Percentiles rank a stretch among this genome's conserved stretches.
Evolutionary conservation across 2,797 vertebrate genomes (phyloP).

Genomic region (Syngnathus rostellatus): DNA sequence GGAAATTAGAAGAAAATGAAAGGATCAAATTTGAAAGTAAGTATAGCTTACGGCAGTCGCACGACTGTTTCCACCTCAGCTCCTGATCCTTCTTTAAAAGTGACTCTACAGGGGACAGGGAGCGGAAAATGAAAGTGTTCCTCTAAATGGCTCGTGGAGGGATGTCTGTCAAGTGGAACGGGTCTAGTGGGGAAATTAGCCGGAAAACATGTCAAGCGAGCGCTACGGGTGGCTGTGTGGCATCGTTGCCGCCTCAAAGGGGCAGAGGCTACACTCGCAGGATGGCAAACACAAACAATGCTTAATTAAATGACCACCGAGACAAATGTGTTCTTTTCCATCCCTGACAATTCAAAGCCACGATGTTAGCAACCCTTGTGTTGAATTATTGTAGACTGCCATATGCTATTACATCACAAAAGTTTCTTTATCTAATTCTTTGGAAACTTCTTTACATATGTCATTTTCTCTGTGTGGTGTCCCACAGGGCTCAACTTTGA

Average conservation of each 20-base stretch:
- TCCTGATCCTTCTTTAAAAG: slow-evolving; percentile 51
- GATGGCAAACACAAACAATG: slow-evolving; percentile 28
- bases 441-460: neutral
- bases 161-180: slow-evolving; percentile 58
- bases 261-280: slow-evolving; percentile 10
- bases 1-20: neutral
- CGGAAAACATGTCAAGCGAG: slow-evolving; percentile 50
- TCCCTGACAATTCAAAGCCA: slow-evolving; percentile 5
- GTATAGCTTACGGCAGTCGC: slow-evolving; percentile 5
- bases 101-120: slow-evolving; percentile 33
- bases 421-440: neutral
- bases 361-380: neutral
- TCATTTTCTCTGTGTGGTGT: neutral
- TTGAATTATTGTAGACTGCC: neutral
- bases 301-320: slow-evolving; percentile 18
- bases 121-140: slow-evolving; percentile 50
- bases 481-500: too few species aligned
- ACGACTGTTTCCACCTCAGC: too few species aligned
- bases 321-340: slow-evolving; percentile 7
- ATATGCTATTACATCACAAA: neutral
- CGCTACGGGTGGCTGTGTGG: slow-evolving; percentile 32
- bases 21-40: neutral
- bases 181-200: slow-evolving; percentile 52
- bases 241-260: slow-evolving; percentile 43
- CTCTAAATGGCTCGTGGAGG: slow-evolving; percentile 51